phyloP scores from a whole-genome alignment of 2,113 vertebrate species.

The Orcinus orca region DNA sequence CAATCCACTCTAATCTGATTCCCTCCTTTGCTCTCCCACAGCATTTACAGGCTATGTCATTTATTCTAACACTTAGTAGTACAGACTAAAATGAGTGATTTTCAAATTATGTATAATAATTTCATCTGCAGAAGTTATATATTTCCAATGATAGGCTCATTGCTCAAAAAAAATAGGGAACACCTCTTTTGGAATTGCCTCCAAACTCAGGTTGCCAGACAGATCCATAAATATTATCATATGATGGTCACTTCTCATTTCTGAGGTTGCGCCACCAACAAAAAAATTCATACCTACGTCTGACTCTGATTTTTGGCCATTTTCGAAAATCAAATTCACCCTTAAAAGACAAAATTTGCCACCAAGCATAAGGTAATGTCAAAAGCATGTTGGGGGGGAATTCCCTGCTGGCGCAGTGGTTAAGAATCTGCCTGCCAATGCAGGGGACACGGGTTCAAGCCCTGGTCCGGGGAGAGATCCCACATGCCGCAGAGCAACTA shows the following conservation, averaged over 20 bases:
- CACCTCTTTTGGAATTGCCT: not conserved
- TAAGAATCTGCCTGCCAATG: not conserved
- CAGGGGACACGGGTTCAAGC: not conserved
- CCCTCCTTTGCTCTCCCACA: not conserved
- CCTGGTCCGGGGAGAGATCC: not conserved
- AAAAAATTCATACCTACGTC: not conserved
- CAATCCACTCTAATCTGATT: not conserved
- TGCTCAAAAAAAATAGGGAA: not conserved
- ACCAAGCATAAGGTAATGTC: not conserved
- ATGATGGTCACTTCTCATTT: not conserved
- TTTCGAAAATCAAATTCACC: slow-evolving; percentile 23
- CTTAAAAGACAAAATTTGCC: not conserved
- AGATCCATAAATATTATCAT: not conserved
- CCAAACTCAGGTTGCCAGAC: not conserved
- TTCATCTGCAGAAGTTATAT: not conserved
- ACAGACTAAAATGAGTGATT: not conserved
- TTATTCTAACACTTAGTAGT: not conserved
- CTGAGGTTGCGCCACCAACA: not conserved
- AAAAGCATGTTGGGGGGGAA: not conserved
- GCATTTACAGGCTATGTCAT: not conserved
- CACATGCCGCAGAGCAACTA: not conserved
- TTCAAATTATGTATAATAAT: not conserved
- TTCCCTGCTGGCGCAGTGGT: not conserved
- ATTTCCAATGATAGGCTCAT: not conserved
- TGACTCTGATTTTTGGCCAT: not conserved